Conservation (phyloP, 2,888 invertebrate species). For the Ichneumon xanthorius region DNA sequence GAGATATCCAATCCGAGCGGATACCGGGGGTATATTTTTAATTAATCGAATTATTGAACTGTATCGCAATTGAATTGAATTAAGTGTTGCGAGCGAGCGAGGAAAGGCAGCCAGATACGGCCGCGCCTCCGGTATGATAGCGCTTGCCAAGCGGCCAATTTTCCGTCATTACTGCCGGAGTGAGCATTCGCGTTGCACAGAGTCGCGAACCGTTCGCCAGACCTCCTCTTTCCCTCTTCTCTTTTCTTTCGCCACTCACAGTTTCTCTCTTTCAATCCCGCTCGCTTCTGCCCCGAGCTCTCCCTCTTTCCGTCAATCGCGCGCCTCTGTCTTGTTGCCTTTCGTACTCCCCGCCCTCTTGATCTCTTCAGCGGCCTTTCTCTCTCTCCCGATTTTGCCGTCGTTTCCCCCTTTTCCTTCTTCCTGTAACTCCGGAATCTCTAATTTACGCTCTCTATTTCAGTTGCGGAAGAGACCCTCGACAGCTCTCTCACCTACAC, state of each 20-base stretch:
- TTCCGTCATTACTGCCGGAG: conserved; percentile 77
- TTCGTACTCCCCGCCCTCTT: conserved; percentile 48
- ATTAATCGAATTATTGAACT: conserved; percentile 85
- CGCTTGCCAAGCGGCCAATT: conserved; percentile 77
- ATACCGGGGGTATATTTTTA: conserved; percentile 81
- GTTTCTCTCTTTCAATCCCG: not conserved
- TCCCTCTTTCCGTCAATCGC: conserved; percentile 3
- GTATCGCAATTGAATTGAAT: conserved; percentile 84
- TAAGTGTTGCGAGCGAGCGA: conserved; percentile 78
- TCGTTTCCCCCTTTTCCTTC: not conserved
- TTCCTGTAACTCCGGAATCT: conserved; percentile 32
- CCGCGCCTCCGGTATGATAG: conserved; percentile 63
- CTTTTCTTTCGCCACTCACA: not conserved
- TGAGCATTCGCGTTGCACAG: conserved; percentile 34
- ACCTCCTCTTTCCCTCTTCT: conserved; percentile 14
- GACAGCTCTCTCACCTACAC: conserved; percentile 21
- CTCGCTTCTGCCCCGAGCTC: conserved; percentile 1
- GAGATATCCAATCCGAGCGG: conserved; percentile 53
- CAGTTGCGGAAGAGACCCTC: conserved; percentile 28
- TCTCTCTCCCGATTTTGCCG: not conserved
- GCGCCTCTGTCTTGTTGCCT: not conserved
- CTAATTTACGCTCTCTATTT: conserved; percentile 59
- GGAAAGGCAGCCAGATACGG: conserved; percentile 66
- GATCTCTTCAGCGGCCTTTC: conserved; percentile 44
- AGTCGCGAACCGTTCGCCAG: conserved; percentile 1